Evolutionary conservation across 2,888 invertebrate genomes (phyloP).

Genomic region (Nezara viridula): DNA sequence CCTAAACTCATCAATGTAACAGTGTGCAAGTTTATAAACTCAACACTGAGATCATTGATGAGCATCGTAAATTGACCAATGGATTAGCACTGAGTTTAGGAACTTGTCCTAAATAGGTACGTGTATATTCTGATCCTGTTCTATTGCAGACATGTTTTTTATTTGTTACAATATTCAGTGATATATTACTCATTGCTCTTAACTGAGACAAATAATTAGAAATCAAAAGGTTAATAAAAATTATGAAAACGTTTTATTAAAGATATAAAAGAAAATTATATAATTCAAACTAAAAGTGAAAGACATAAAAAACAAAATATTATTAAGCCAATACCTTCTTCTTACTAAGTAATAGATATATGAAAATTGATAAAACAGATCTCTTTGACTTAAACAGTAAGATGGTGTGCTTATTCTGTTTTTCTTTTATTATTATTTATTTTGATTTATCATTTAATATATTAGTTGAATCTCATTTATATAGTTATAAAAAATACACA

Average conservation of each 20-base stretch:
- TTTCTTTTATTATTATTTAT: no score
- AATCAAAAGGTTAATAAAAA: neutral
- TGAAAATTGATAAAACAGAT: neutral
- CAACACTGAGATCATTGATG: no score
- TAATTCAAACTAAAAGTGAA: neutral
- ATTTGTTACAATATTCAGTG: neutral
- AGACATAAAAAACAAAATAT: neutral
- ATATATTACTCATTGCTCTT: neutral
- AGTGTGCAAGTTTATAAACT: no score
- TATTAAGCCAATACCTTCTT: neutral
- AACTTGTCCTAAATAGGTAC: no score
- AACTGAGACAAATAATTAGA: neutral
- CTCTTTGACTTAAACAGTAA: neutral
- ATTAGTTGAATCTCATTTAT: slow-evolving; percentile 1
- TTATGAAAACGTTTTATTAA: neutral
- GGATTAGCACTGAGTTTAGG: no score
- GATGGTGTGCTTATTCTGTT: neutral
- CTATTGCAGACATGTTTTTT: no score
- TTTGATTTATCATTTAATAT: no score
- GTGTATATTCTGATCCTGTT: no score
- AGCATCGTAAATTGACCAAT: no score
- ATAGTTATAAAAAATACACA: neutral
- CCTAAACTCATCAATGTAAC: no score
- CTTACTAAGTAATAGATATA: neutral
- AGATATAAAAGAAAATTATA: neutral